Evolutionary conservation across 2,888 invertebrate species (phyloP).

Genomic region (Perizoma flavofasciatum): DNA sequence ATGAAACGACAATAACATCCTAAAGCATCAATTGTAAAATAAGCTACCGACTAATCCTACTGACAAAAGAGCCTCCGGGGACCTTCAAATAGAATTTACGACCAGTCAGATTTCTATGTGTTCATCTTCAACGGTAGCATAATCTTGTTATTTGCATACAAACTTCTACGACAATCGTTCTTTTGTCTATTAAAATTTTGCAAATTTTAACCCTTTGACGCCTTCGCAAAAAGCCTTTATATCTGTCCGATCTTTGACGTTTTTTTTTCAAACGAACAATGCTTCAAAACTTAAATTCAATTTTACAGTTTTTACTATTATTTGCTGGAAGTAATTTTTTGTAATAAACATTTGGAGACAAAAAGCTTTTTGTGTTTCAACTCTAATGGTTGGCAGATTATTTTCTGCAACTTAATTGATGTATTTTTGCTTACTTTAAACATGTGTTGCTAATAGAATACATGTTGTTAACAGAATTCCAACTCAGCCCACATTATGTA

Average conservation of each 20-base stretch:
- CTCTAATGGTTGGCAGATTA: slow-evolving; percentile 9
- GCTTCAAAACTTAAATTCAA: slow-evolving; percentile 43
- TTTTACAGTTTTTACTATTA: slow-evolving; percentile 48
- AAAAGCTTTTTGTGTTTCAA: slow-evolving; percentile 12
- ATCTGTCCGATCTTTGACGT: slow-evolving; percentile 38
- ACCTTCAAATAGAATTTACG: slow-evolving; percentile 48
- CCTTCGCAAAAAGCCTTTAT: slow-evolving; percentile 55
- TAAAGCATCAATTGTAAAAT: slow-evolving; percentile 6
- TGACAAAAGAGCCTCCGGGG: slow-evolving; percentile 59
- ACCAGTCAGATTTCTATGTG: slow-evolving; percentile 50
- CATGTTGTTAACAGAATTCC: slow-evolving; percentile 2
- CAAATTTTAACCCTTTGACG: slow-evolving; percentile 71
- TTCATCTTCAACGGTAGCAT: slow-evolving; percentile 74
- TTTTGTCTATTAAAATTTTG: slow-evolving; percentile 57
- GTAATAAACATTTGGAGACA: slow-evolving; percentile 11
- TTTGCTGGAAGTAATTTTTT: slow-evolving; percentile 28
- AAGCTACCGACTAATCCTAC: slow-evolving; percentile 56
- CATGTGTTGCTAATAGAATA: slow-evolving; percentile 11
- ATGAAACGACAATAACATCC: too few relatives aligned
- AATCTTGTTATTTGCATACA: slow-evolving; percentile 82
- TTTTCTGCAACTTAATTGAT: not conserved
- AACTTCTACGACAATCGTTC: slow-evolving; percentile 61
- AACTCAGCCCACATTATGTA: too few relatives aligned
- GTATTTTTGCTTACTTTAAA: slow-evolving; percentile 1
- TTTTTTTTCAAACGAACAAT: slow-evolving; percentile 39